Conservation (phyloP, 2,888 invertebrate genomes). For the Polia nebulosa region DNA sequence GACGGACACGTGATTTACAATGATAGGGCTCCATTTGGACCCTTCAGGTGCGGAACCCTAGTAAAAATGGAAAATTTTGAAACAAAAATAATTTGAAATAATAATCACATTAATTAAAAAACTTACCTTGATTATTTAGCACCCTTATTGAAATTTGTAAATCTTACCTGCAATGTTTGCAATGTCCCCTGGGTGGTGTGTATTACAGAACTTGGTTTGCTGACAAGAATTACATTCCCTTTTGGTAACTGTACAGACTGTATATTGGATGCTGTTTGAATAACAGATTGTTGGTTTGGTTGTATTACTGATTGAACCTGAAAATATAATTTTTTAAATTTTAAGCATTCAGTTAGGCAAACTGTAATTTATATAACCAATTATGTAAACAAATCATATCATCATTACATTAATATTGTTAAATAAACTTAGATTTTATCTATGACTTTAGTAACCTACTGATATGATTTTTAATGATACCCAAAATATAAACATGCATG, state of each 20-base stretch:
- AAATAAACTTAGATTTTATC: constrained; percentile 12
- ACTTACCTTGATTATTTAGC: neutral
- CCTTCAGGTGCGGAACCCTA: too few species aligned
- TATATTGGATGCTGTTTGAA: constrained; percentile 97
- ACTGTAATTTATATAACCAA: constrained; percentile 1
- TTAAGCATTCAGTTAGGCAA: neutral
- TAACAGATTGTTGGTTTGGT: constrained; percentile 98
- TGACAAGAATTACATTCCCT: constrained; percentile 97
- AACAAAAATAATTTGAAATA: constrained; percentile 4
- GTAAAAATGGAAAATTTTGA: too few species aligned
- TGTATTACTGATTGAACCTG: constrained; percentile 99
- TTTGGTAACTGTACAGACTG: constrained; percentile 96
- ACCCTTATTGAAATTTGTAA: neutral
- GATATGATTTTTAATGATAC: constrained; percentile 12
- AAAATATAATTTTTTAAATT: constrained; percentile 70
- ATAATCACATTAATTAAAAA: neutral
- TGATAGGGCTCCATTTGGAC: too few species aligned
- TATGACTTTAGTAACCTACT: constrained; percentile 24
- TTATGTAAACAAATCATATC: constrained; percentile 30
- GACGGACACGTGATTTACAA: too few species aligned
- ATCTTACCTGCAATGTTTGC: constrained; percentile 95
- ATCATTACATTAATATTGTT: constrained; percentile 8
- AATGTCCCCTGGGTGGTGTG: constrained; percentile 97
- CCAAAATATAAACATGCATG: constrained; percentile 36
- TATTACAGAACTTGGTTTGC: constrained; percentile 97